These are phyloP conservation scores for Tringa solitaria DNA, from an alignment of 2,113 vertebrate species.

Conservation along the genomic window DNA sequence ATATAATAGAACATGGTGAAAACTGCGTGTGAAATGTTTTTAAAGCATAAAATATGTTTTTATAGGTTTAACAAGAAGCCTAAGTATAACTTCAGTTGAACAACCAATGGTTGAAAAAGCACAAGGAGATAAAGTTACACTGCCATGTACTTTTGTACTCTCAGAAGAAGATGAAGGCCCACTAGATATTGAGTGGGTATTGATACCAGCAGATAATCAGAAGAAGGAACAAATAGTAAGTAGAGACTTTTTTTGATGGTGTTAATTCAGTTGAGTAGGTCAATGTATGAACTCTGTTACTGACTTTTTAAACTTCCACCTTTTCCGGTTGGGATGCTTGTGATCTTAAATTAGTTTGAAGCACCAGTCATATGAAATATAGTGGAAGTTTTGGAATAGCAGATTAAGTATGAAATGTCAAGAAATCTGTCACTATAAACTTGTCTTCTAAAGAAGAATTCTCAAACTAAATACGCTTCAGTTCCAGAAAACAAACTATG, in stretches of 20 bases:
- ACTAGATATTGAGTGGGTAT: conserved; percentile 78
- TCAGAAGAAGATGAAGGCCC: conserved; percentile 55
- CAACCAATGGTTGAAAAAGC: conserved; percentile 69
- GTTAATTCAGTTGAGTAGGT: neutral
- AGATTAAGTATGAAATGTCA: neutral
- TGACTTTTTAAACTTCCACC: neutral
- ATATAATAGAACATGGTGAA: neutral
- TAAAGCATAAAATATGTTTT: neutral
- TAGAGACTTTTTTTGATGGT: neutral
- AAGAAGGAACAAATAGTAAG: conserved; percentile 74
- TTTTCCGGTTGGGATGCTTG: neutral
- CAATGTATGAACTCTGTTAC: neutral
- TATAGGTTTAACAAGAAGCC: conserved; percentile 65
- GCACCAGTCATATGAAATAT: neutral
- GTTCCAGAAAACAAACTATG: neutral
- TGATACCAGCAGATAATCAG: conserved; percentile 74
- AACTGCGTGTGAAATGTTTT: neutral
- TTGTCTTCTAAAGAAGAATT: neutral
- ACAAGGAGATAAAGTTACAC: conserved; percentile 74
- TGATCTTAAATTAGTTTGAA: conserved; percentile 1
- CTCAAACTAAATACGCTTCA: neutral
- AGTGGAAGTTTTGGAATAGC: neutral
- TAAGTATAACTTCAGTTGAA: conserved; percentile 66
- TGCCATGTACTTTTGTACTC: conserved; percentile 73
- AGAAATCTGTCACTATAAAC: neutral